A percentile compares a stretch with the other conserved stretches of the same genome.
Evolutionary conservation across 1,140 invertebrate genomes (phyloP).

Genomic region (Tetramorium alpestre): DNA sequence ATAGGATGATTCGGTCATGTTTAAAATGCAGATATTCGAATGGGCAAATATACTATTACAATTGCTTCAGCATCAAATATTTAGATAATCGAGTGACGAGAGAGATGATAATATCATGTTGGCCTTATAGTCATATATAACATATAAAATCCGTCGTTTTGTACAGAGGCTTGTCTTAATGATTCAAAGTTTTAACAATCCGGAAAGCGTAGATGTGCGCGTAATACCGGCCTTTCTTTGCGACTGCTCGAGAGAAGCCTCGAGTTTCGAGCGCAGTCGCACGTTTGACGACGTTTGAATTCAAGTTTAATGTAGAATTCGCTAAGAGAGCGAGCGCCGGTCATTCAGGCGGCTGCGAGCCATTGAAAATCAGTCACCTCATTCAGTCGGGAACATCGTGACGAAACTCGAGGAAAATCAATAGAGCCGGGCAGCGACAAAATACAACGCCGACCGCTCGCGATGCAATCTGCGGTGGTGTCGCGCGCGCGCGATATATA

Average conservation of each 20-base stretch:
- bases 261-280: conserved; percentile 50
- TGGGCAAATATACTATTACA: neutral
- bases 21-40: conserved; percentile 9
- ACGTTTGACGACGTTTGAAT: conserved; percentile 61
- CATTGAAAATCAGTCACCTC: conserved; percentile 72
- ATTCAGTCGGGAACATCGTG: conserved; percentile 63
- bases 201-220: neutral
- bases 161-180: neutral
- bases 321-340: conserved; percentile 51
- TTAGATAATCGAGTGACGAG: neutral
- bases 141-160: neutral
- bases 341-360: conserved; percentile 59
- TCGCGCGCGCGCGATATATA: conserved; percentile 10
- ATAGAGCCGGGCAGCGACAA: conserved; percentile 52
- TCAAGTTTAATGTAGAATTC: conserved; percentile 62
- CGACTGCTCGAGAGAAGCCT: conserved; percentile 22
- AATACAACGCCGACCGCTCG: conserved; percentile 51
- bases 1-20: neutral
- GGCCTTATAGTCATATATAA: neutral
- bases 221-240: conserved; percentile 25
- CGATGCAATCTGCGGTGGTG: neutral
- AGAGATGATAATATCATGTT: neutral
- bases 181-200: conserved; percentile 25
- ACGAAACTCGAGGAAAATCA: conserved; percentile 67
- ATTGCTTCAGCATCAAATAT: conserved; percentile 21